Base-by-base conservation (phyloP, 2,797 vertebrate genomes). In the Linurgus olivaceus region DNA sequence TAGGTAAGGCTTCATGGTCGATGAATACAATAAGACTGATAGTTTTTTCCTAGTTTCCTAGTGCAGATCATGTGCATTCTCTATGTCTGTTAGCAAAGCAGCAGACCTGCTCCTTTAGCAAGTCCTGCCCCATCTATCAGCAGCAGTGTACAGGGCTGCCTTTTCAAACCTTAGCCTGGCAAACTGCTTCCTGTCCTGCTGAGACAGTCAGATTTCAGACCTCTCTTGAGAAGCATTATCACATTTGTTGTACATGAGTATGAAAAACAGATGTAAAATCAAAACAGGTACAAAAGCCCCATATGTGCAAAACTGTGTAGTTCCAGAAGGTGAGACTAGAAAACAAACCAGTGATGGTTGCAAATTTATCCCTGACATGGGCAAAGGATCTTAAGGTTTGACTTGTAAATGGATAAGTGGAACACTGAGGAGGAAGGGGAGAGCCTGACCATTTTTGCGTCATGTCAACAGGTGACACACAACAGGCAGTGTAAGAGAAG, bases 51-150 rank as follows among this genome's bases (percentile, higher is more conserved):
- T 42, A 18, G 10, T n/a, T 76, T 81, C 10, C 17, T 54, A 9
- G 20, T 33, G 35, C 9, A 51, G 11, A 31, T 75, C 6, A 4
- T 6, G 1, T 81, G 3, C 0, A 0, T 59, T 91, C 16, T 15
- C 17, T 2, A 0, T 26, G 12, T 55, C 65, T 51, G 28, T 51
- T 25, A 20, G 44, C 26, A 76, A 67, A 83, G 28, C 44, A 67
- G 52, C 19, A 50, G 35, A 73, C 15, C 26, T 66, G 6, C 20
- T 71, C 13, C 10, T 38, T 65, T 33, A 48, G 16, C 17, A 29
- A 29, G 26, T 55, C 28, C 28, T 77, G 28, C 28, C 15, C 16
- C 13, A 18, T 51, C 17, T 58, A 5, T 71, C 6, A 17, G 11
- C 31, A 80, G 12, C 28, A 37, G 26, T 31, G 38, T 48, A 21